Percentiles rank a stretch among this genome's conserved stretches.
Evolutionary conservation across 2,888 invertebrate species (phyloP).

Genomic region (Andrena bicolor): DNA sequence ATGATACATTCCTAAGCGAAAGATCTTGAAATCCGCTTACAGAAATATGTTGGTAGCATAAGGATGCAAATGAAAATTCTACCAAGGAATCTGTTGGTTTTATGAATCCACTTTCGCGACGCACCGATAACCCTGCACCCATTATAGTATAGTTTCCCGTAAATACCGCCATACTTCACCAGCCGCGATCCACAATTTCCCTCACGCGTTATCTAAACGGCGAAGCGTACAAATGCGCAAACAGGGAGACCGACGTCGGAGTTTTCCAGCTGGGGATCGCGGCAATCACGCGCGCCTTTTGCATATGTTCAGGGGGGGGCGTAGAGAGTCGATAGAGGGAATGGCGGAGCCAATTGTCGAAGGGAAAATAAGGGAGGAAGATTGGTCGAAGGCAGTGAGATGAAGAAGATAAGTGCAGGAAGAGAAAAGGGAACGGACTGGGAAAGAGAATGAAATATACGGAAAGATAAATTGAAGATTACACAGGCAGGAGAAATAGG

Average conservation of each 20-base stretch:
- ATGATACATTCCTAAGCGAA: no score
- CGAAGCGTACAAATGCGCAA: slow-evolving; percentile 23
- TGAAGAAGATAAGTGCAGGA: no score
- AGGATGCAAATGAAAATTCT: no score
- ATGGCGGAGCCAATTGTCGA: slow-evolving; percentile 18
- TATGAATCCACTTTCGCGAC: no score
- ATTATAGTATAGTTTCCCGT: background rate
- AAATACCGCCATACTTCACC: slow-evolving; percentile 7
- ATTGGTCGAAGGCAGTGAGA: background rate
- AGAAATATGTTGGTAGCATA: no score
- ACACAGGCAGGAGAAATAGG: background rate
- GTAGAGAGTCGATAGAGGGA: background rate
- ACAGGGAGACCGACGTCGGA: slow-evolving; percentile 3
- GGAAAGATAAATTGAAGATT: slow-evolving; percentile 26
- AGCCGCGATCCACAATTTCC: background rate
- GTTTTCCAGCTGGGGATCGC: slow-evolving; percentile 1
- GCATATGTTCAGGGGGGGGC: slow-evolving; percentile 11
- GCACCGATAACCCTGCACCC: no score
- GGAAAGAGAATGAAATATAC: slow-evolving; percentile 15
- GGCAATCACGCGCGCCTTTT: slow-evolving; percentile 3
- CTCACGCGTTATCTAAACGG: slow-evolving; percentile 36
- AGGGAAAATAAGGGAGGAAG: background rate
- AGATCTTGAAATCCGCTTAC: no score
- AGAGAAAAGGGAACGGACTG: background rate
- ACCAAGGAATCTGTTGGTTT: no score